These are phyloP conservation scores for Pampus argenteus DNA, from an alignment of 2,797 vertebrate species.

Conservation along the genomic window DNA sequence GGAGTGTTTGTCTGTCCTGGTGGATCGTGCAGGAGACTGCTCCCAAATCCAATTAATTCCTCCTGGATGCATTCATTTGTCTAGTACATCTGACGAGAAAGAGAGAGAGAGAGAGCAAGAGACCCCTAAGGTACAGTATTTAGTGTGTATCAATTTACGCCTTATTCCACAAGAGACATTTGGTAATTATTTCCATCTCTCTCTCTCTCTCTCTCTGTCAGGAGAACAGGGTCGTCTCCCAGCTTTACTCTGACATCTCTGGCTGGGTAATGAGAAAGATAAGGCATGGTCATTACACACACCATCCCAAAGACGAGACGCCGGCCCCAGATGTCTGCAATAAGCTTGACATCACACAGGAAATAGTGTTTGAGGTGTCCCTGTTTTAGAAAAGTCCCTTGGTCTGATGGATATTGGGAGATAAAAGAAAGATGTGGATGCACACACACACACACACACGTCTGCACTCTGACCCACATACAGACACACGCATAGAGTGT, in stretches of 20 bases:
- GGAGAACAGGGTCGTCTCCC: slow-evolving; percentile 59
- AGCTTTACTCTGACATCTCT: slow-evolving; percentile 69
- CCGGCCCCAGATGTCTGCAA: slow-evolving; percentile 54
- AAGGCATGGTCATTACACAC: slow-evolving; percentile 75
- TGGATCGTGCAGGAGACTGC: slow-evolving; percentile 80
- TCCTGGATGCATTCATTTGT: slow-evolving; percentile 85
- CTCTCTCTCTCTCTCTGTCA: slow-evolving; percentile 55
- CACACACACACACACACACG: slow-evolving; percentile 9
- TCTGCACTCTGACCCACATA: slow-evolving; percentile 56
- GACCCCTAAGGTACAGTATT: slow-evolving; percentile 77
- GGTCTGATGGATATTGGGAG: slow-evolving; percentile 27
- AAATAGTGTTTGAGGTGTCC: slow-evolving; percentile 33
- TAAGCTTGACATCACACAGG: slow-evolving; percentile 54
- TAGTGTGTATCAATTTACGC: slow-evolving; percentile 83
- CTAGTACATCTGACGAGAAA: slow-evolving; percentile 71
- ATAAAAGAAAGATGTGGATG: slow-evolving; percentile 17
- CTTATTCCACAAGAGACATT: slow-evolving; percentile 80
- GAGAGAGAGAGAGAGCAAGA: slow-evolving; percentile 33
- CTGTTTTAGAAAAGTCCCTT: slow-evolving; percentile 14
- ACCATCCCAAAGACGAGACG: slow-evolving; percentile 46
- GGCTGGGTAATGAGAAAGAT: slow-evolving; percentile 76
- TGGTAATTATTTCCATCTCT: slow-evolving; percentile 82
- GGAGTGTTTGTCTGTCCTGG: slow-evolving; percentile 76
- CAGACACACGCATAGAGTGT: slow-evolving; percentile 21
- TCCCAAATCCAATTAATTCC: slow-evolving; percentile 87